Evolutionary conservation across 1,140 invertebrate species (phyloP), one percentile per base, ranked within the genome.

Genomic region (Drosophila mauritiana): DNA sequence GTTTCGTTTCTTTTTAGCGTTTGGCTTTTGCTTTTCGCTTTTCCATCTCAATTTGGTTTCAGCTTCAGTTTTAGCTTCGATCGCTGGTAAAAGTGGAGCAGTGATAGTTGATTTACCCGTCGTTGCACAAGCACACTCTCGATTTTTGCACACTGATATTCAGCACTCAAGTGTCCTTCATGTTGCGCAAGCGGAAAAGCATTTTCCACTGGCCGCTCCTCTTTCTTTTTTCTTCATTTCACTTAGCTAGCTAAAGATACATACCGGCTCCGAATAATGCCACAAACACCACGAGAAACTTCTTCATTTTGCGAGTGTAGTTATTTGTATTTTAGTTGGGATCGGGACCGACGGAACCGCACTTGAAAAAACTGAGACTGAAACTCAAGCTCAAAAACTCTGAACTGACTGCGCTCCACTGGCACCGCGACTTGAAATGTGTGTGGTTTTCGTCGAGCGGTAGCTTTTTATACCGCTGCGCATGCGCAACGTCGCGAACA

Each of bases 251-350:
- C 74, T 68, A 83, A 75, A 83, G 82, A 88, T 92, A 92, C 91
- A 91, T 92, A 92, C 91, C 91, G 91, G 91, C 91, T 92, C 91
- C 91, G 84, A 92, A 92, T 78, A 92, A 89, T 90, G 91, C 91
- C 82, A 92, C 90, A 79, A 92, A 91, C 54, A 92, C 90, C 77
- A 92, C 64, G 76, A 92, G 58, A 91, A 91, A 92, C 89, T 83
- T 92, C 75, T 92, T 92, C 91, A 92, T 92, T 92, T 90, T 92
- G 73, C 51, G 68, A 73, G 22, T 51, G 64, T 63, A 51, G 40
- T 56, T 45, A 20, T 53, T 46, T 40, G n/a, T 27, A 46, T 25
- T 20, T 63, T 59, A 31, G 39, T 56, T 45, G 42, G 56, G 69
- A 76, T 70, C 58, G 54, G 13, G 3, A 58, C 59, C 59, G 59